These are phyloP conservation scores for Prochilodus magdalenae DNA, from an alignment of 2,113 vertebrate species.

Conservation along the genomic window DNA sequence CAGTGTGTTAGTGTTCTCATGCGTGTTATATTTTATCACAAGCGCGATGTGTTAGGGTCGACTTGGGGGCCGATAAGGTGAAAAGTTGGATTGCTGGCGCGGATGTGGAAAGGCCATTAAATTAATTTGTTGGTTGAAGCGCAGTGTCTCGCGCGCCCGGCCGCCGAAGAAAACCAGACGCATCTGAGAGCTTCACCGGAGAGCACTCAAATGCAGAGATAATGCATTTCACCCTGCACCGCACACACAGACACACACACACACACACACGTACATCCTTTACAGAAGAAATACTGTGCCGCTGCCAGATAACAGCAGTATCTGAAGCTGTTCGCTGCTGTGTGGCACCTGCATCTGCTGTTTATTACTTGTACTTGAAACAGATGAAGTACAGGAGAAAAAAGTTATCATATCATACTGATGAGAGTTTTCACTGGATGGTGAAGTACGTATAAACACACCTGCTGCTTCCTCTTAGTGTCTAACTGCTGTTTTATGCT, in stretches of 20 bases:
- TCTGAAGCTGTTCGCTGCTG: slow-evolving; percentile 1
- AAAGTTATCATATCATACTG: slow-evolving; percentile 3
- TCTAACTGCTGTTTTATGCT: not conserved
- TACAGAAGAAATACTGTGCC: not conserved
- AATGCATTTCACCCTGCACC: slow-evolving; percentile 18
- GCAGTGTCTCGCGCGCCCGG: slow-evolving; percentile 8
- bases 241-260: slow-evolving; percentile 1
- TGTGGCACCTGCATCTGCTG: slow-evolving; percentile 41
- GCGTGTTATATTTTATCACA: slow-evolving; percentile 21
- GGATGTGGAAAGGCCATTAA: slow-evolving; percentile 36
- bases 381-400: slow-evolving; percentile 9
- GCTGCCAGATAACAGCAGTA: not conserved
- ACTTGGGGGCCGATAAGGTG: slow-evolving; percentile 29
- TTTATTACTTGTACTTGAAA: slow-evolving; percentile 13
- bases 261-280: slow-evolving; percentile 11
- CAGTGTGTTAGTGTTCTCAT: slow-evolving; percentile 26
- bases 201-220: slow-evolving; percentile 42
- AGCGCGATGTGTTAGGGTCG: slow-evolving; percentile 8
- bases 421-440: not conserved
- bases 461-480: not conserved
- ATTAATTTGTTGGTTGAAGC: slow-evolving; percentile 47
- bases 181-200: slow-evolving; percentile 29
- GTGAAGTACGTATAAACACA: slow-evolving; percentile 6
- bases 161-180: slow-evolving; percentile 25
- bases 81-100: not conserved